Evolutionary conservation across 2,113 vertebrate genomes (phyloP), one percentile per base, ranked within the genome.

Genomic region (Fregetta grallaria): DNA sequence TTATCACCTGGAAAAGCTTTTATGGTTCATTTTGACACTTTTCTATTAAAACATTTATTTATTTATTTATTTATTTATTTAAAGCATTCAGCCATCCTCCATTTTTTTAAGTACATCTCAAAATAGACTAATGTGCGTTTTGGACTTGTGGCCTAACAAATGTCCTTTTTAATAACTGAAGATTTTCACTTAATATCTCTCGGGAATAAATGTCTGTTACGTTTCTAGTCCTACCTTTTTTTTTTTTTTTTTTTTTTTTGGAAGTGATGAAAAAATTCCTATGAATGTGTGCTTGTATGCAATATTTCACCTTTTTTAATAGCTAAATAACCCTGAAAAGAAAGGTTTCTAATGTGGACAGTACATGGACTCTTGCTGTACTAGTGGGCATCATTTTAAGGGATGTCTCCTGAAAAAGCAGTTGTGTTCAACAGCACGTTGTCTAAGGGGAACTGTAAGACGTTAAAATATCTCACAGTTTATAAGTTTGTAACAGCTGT

Each of bases 401-500:
- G 70, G 45, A 76, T 88, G 40, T 71, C 25, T 96, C 27, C 85
- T 84, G 83, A 80, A 62, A 59, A 90, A 88, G 18, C 15, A 70
- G 29, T 87, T 65, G 30, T 86, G 67, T 68, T 30, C 83, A 92
- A 95, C 34, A 66, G 49, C n/a, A 42, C 82, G 20, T 82, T 36
- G 15, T 87, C 80, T 95, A 63, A 76, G 81, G 38, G n/a, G 49
- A 94, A 50, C 65, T 42, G 34, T 9, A 94, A 68, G 91, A 83
- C 49, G 74, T 92, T 84, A 92, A 95, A 92, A 78, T 83, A 71
- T 53, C 73, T 66, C 40, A 63, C 61, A 94, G 20, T 94, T 96
- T 92, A 47, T 75, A 66, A 90, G 70, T 75, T 79, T 94, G 29
- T 25, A 95, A 80, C 15, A 63, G 42, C 61, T 92, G 16, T 70